phyloP scores from a whole-genome alignment of 2,888 invertebrate genomes.

The Chorisops tibialis region DNA sequence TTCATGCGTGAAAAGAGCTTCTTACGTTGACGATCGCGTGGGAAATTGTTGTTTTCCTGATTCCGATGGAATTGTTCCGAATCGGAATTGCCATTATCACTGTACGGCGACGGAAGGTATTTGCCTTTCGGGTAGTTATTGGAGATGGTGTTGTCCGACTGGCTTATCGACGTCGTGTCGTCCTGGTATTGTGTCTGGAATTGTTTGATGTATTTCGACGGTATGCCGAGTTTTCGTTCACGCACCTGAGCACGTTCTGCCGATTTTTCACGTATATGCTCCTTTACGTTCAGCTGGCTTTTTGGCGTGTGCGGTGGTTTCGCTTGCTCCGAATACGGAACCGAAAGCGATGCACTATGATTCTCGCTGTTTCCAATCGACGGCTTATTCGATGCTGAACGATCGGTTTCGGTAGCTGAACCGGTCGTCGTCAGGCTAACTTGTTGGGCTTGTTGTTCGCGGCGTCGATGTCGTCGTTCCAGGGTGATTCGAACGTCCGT shows the following conservation, averaged over 20 bases:
- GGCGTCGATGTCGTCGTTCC: conserved; percentile 67
- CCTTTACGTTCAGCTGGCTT: conserved; percentile 3
- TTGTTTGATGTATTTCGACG: conserved; percentile 49
- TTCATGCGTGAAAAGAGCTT: conserved; percentile 68
- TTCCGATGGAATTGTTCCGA: conserved; percentile 50
- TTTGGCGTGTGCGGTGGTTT: conserved; percentile 26
- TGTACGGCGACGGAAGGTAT: conserved; percentile 41
- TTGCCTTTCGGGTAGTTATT: conserved; percentile 48
- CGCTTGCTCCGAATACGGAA: conserved; percentile 37
- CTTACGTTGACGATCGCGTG: conserved; percentile 59
- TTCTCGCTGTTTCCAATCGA: conserved; percentile 54
- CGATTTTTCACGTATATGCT: conserved; percentile 36
- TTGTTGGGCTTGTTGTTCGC: conserved; percentile 55
- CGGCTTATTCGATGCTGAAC: conserved; percentile 67
- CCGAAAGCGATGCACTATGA: conserved; percentile 44
- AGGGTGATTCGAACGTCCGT: conserved; percentile 75
- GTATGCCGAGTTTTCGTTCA: conserved; percentile 42
- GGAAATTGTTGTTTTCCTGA: conserved; percentile 53
- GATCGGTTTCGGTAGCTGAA: conserved; percentile 67
- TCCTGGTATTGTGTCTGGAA: conserved; percentile 44
- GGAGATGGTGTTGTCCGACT: conserved; percentile 51
- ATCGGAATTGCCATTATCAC: conserved; percentile 51
- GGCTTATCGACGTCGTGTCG: conserved; percentile 49
- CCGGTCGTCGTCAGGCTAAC: conserved; percentile 58
- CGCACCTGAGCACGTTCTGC: conserved; percentile 33